A percentile compares a stretch with the other conserved stretches of the same genome.
Evolutionary conservation across 92 coral and sea anemone species (phyloP).

Genomic region (Porites rus): DNA sequence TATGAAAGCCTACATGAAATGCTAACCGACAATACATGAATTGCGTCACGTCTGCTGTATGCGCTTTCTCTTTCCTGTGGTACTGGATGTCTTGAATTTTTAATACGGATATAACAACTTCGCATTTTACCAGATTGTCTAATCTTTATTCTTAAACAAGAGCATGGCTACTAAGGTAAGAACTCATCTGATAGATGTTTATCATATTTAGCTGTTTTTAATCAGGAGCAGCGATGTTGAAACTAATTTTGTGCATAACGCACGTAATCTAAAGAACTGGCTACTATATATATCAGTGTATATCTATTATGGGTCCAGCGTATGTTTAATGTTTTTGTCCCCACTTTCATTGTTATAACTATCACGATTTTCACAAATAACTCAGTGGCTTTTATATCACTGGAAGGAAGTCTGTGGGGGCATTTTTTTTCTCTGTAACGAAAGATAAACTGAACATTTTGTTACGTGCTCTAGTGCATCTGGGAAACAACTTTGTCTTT

Average conservation of each 20-base stretch:
- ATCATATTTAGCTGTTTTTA: neutral
- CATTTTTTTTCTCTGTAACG: too few species aligned
- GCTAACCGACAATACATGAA: neutral
- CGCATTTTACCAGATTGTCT: neutral
- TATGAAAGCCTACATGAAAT: too few species aligned
- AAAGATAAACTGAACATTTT: too few species aligned
- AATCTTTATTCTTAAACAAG: neutral
- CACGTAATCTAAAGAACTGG: neutral
- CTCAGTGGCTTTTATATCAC: too few species aligned
- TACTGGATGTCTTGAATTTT: neutral
- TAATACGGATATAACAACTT: neutral
- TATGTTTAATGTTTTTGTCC: too few species aligned
- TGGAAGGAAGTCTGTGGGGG: too few species aligned
- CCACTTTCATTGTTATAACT: too few species aligned
- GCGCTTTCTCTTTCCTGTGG: neutral
- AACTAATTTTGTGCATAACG: neutral
- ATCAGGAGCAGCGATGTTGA: neutral
- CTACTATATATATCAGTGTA: too few species aligned
- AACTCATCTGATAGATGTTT: neutral
- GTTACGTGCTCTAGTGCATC: too few species aligned
- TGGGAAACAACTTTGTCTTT: too few species aligned
- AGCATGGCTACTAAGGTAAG: slow-evolving; percentile 34
- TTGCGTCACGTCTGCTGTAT: slow-evolving; percentile 26
- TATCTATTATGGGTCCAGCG: too few species aligned
- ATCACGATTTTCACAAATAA: too few species aligned